A percentile compares a stretch with the other conserved stretches of the same genome.
Evolutionary conservation across 2,888 invertebrate genomes (phyloP).

Genomic region (Hypomecis punctinalis): DNA sequence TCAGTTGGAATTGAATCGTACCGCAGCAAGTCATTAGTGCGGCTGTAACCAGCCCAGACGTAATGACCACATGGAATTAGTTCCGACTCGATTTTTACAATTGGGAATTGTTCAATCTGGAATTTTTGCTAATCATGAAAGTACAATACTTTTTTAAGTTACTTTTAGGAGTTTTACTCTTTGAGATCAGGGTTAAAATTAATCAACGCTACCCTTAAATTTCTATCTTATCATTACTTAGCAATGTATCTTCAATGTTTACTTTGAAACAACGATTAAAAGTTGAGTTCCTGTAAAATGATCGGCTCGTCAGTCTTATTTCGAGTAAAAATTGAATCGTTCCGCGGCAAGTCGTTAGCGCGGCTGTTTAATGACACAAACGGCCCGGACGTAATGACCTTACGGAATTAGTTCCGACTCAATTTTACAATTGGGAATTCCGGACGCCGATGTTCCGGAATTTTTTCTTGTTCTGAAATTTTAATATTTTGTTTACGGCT

Average conservation of each 20-base stretch:
- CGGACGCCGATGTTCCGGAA: not conserved
- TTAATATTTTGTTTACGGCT: not conserved
- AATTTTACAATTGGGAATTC: conserved; percentile 23
- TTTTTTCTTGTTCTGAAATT: not conserved
- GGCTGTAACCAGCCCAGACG: conserved; percentile 45
- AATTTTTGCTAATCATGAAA: no score
- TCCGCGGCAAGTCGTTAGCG: conserved; percentile 52
- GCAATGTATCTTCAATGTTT: no score
- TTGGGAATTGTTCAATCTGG: no score
- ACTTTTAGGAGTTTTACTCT: no score
- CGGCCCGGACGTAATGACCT: conserved; percentile 48
- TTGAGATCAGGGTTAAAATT: no score
- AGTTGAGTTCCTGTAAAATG: not conserved
- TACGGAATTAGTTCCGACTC: conserved; percentile 35
- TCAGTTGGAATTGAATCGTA: conserved; percentile 47
- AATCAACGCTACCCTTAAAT: no score
- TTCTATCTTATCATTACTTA: no score
- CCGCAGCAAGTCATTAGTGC: conserved; percentile 52
- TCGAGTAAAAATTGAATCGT: conserved; percentile 46
- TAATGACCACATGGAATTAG: conserved; percentile 46
- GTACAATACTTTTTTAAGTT: no score
- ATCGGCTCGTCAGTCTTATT: not conserved
- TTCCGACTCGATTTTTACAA: conserved; percentile 28
- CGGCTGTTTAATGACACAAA: conserved; percentile 52
- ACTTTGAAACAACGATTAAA: no score